A percentile compares a stretch with the other conserved stretches of the same genome.
Conservation (phyloP, 2,113 vertebrate species). For the Psilopsiagon aymara region DNA sequence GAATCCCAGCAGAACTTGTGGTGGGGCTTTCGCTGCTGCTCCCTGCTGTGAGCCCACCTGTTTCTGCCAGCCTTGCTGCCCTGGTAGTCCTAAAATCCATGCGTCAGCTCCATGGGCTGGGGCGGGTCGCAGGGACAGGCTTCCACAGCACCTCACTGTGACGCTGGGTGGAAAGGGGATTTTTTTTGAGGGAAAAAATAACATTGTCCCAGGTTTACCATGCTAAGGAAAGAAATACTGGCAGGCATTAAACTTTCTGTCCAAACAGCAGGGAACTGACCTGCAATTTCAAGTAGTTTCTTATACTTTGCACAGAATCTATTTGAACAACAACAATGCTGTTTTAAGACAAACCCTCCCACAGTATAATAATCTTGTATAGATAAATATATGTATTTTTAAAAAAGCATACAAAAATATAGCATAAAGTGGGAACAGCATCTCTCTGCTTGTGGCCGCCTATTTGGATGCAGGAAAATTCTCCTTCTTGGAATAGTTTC, state of each 20-base stretch:
- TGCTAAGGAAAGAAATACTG: background rate
- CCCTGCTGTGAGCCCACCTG: slow-evolving; percentile 71
- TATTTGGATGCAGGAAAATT: background rate
- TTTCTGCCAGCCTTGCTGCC: slow-evolving; percentile 48
- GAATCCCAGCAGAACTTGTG: slow-evolving; percentile 48
- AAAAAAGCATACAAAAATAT: background rate
- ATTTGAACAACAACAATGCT: background rate
- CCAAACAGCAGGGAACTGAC: background rate
- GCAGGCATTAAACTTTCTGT: background rate
- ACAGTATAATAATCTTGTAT: background rate
- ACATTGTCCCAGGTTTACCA: background rate
- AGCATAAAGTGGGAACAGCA: background rate
- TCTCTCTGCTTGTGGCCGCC: background rate
- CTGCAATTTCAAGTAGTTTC: background rate
- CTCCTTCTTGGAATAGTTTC: background rate
- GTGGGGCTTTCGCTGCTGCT: slow-evolving; percentile 6
- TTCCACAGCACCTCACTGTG: accelerated
- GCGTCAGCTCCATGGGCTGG: background rate
- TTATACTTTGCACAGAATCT: background rate
- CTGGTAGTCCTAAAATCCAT: slow-evolving; percentile 7
- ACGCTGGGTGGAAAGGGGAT: background rate
- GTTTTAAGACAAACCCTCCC: background rate
- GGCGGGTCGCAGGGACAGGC: background rate
- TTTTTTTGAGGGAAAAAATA: background rate
- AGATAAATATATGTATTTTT: background rate